Evolutionary conservation across 2,797 vertebrate genomes (phyloP).

Genomic region (Sebastes trivittatus): DNA sequence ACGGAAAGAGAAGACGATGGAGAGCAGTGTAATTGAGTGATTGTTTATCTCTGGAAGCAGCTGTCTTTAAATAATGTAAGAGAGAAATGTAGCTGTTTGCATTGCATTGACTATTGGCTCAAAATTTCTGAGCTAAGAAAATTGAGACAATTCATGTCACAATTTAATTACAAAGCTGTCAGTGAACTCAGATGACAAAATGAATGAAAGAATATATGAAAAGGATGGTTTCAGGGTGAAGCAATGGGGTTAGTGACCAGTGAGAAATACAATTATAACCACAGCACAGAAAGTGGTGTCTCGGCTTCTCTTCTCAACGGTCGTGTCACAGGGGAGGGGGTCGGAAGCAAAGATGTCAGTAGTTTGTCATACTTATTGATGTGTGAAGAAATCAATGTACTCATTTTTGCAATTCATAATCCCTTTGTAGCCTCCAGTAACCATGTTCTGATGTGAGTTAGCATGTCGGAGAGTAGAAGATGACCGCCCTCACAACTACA

Average conservation of each 20-base stretch:
- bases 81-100: neutral
- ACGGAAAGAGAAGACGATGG: neutral
- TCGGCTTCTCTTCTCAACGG: conserved; percentile 4
- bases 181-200: neutral
- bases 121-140: neutral
- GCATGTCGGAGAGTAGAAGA: neutral
- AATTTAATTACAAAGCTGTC: neutral
- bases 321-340: neutral
- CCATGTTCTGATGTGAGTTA: neutral
- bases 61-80: neutral
- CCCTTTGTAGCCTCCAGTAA: conserved; percentile 15
- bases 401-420: neutral
- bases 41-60: conserved; percentile 32
- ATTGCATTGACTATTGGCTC: neutral
- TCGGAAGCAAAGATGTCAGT: conserved; percentile 6
- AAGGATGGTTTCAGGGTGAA: neutral
- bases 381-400: conserved; percentile 26
- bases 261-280: neutral
- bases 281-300: neutral
- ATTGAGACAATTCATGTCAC: neutral
- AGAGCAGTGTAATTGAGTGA: neutral
- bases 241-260: neutral
- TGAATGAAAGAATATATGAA: neutral
- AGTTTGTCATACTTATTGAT: conserved; percentile 5
- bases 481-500: neutral